Evolutionary conservation across 1,140 invertebrate genomes (phyloP).

Genomic region (Chymomyza costata): DNA sequence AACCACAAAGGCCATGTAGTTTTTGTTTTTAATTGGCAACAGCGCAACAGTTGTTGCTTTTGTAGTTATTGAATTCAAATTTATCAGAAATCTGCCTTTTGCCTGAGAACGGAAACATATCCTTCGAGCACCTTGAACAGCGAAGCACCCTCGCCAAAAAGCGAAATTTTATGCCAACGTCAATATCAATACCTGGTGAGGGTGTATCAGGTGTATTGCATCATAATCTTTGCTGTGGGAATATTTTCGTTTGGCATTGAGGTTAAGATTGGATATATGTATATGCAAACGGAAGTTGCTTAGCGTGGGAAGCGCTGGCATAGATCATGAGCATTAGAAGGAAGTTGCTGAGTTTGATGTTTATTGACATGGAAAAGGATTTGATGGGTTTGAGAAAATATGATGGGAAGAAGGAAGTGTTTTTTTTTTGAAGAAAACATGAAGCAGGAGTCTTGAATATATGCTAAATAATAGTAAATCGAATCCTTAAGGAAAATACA

Average conservation of each 20-base stretch:
- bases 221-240: conserved; percentile 44
- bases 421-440: too few species aligned
- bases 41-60: conserved; percentile 24
- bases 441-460: too few species aligned
- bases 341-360: too few species aligned
- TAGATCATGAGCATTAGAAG: too few species aligned
- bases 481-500: too few species aligned
- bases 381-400: too few species aligned
- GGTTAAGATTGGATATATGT: not conserved
- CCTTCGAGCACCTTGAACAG: conserved; percentile 1
- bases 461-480: too few species aligned
- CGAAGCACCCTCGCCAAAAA: conserved; percentile 24
- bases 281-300: conserved; percentile 24
- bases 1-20: not conserved
- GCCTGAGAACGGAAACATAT: conserved; percentile 41
- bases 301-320: conserved; percentile 40
- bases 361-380: too few species aligned
- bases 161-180: conserved; percentile 12
- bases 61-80: conserved; percentile 42
- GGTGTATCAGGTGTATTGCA: conserved; percentile 47
- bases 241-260: too few species aligned
- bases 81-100: conserved; percentile 40
- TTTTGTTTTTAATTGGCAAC: conserved; percentile 38
- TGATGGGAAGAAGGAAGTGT: too few species aligned
- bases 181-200: too few species aligned